Base-by-base conservation (phyloP, 2,888 invertebrate species). In the Cosmorhoe ocellata region DNA sequence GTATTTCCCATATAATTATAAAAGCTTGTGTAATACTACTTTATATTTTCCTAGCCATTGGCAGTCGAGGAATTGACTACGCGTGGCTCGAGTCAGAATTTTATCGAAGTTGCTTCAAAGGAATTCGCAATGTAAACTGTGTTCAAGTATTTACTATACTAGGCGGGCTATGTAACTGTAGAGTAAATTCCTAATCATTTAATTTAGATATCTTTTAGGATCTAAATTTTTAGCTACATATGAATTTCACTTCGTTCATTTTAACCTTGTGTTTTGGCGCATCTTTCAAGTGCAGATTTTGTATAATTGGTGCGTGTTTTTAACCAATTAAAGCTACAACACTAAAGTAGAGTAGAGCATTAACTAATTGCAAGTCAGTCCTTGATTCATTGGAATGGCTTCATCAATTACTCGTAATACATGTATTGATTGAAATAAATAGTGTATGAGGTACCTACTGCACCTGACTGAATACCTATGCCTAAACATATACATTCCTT, bases 341-440 rank as follows among this genome's bases (percentile, higher is more conserved):
- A 11, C 13, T 11, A 12, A 47, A 7, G 24, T 4, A 18, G 2
- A 18, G 43, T 53, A 57, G 49, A 51, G 13, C 47, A 37, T 46
- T 41, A 32, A 40, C 51, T 62, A 55, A 58, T 62, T 63, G 51
- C 57, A 56, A 52, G 30, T 54, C 37, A 53, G 58, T 63, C 64
- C 67, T 67, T 62, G 58, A 56, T 52, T 52, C 14, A 53, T 63
- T 57, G 50, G 61, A 58, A 53, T 52, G 53, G 59, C 28, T 64
- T 57, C 62, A 42, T 55, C 60, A 64, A 54, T 66, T 45, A 52
- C 66, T 64, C 57, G 55, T 50, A 54, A 54, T 48, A 41, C 47
- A 51, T 2, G 40, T 28, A n/a, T 18, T 18, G 2, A 18, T 3
- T 18, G 18, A 18, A 18, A 18, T 18, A 18, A 18, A 18, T 18